Evolutionary conservation across 1,140 invertebrate species (phyloP), one percentile per base, ranked within the genome.

Genomic region (Tetramorium alpestre): DNA sequence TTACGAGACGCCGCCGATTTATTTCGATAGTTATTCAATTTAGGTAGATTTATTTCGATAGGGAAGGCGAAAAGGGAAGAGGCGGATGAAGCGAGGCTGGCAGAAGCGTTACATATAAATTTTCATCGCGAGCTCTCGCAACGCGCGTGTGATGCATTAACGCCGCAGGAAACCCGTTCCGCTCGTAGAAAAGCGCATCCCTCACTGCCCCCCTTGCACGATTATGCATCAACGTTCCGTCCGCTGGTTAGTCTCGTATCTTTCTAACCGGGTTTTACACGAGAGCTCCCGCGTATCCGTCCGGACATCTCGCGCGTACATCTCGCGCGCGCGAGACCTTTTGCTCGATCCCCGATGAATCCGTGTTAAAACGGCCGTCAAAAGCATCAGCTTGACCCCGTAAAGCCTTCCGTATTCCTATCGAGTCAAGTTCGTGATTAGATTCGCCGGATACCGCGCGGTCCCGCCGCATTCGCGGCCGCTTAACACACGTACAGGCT

Each of bases 341-440:
- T 67, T n/a, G 47, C 47, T 22, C 28, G 47, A 22, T 18, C 38
- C 56, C 25, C 82, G 56, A 58, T 64, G 80, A 89, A 88, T 88
- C 72, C 77, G 69, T 85, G 77, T 64, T 47, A 33, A 18, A 33
- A 18, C 22, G 70, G 76, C 72, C 75, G 72, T 78, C 65, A 76
- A 88, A 89, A 75, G 81, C 44, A 72, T 44, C 67, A 67, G 75
- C 28, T 77, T 78, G 64, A 81, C 72, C 88, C 28, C 64, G 38
- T 10, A 47, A 41, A 88, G 62, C 54, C 89, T 90, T 87, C 89
- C 85, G 88, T 87, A 89, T 90, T 90, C 77, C 88, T 78, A 89
- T 90, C 88, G 88, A 90, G 88, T 73, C 89, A 73, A 87, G 84
- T 87, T 89, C 89, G 89, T 89, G 89, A 90, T 90, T 90, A 90